Base-by-base conservation (phyloP, 2,797 vertebrate genomes). In the Poecilia picta region DNA sequence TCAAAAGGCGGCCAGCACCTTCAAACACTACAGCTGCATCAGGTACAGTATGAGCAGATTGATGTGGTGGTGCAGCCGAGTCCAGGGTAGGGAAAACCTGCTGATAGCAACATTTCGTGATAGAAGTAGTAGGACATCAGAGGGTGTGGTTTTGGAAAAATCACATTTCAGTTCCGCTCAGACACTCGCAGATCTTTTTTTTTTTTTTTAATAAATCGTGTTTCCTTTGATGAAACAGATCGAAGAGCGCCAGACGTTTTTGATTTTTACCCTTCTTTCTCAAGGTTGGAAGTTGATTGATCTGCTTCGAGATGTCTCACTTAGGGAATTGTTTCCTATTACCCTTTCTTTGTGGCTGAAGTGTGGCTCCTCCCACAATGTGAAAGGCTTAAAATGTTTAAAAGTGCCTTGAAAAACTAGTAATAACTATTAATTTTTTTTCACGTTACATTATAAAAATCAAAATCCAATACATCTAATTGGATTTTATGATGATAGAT, bases 21-120 rank as follows among this genome's bases (percentile, higher is more conserved):
- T 99, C 93, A 99, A 97, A 94, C 98, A 99, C 96, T 99, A 99
- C 93, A 99, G 98, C 92, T 99, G 98, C 89, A 99, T 99, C 94
- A 99, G 98, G 98, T 99, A 91, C 46, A 59, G 80, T 49, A 94
- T 79, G 66, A 86, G 36, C 74, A 78, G 5, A 71, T 4, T 76
- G 79, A 86, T 28, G 0, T 6, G 78, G 39, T 25, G 33, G 77
- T 79, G 85, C 62, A 25, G 20, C 73, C 59, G 3, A n/a, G 55
- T 77, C 53, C 59, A 74, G 16, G 28, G 12, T 1, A 25, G 25
- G 43, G 6, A 81, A 68, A 33, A 55, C 47, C 5, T 72, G 33
- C 12, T 75, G 46, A 8, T 41, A 68, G 10, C 45, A 73, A 81
- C 12, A 15, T 73, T 12, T 79, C 74, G 45, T 59, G 62, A 76